phyloP scores from a whole-genome alignment of 2,113 vertebrate genomes.

The Danio rerio region GRCz12tu NC_133177.1:50396001-50396500 shows the following conservation, averaged over 20 bases:
- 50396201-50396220: background rate
- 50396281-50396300: conserved; percentile 30
- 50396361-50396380: conserved; percentile 38
- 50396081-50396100: background rate
- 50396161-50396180: conserved; percentile 45
- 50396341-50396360: conserved; percentile 41
- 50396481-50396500: conserved; percentile 61
- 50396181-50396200: conserved; percentile 27
- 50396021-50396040: conserved; percentile 25
- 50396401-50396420: conserved; percentile 34
- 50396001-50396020: conserved; percentile 28
- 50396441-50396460: conserved; percentile 73
- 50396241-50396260: background rate
- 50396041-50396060: conserved; percentile 47
- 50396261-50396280: background rate
- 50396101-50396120: conserved; percentile 18
- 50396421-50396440: conserved; percentile 18
- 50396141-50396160: conserved; percentile 46
- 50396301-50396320: conserved; percentile 28
- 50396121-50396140: conserved; percentile 32
- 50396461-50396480: conserved; percentile 69
- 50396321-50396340: conserved; percentile 34
- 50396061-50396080: conserved; percentile 31
- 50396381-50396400: conserved; percentile 20
- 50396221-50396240: background rate